These are phyloP conservation scores for Notolepis coatsorum DNA, from an alignment of 2,797 vertebrate genomes.

Conservation along the genomic window DNA sequence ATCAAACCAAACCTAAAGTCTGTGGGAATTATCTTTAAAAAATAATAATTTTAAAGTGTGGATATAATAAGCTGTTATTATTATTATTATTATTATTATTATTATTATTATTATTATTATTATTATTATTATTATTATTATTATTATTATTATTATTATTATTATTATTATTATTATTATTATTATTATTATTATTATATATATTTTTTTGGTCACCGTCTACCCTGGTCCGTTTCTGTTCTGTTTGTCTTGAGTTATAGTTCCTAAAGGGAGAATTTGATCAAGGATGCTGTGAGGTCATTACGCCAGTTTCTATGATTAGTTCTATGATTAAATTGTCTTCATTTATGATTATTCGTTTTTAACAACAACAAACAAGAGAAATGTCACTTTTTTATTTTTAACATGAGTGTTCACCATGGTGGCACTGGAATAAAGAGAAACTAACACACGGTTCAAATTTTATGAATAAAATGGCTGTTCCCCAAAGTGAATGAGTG, in stretches of 20 bases:
- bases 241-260: constrained; percentile 68
- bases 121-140: constrained; percentile 50
- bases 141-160: constrained; percentile 35
- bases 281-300: constrained; percentile 82
- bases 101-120: constrained; percentile 48
- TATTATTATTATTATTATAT: constrained; percentile 48
- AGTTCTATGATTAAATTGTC: constrained; percentile 79
- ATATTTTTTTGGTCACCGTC: constrained; percentile 59
- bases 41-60: constrained; percentile 71
- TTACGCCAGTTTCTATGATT: constrained; percentile 79
- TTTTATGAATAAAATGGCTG: constrained; percentile 86
- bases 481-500: constrained; percentile 77
- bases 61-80: constrained; percentile 65
- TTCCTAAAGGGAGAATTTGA: constrained; percentile 72
- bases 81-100: constrained; percentile 35
- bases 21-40: constrained; percentile 74
- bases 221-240: constrained; percentile 74
- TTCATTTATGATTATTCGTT: constrained; percentile 78
- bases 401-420: constrained; percentile 81
- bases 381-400: constrained; percentile 80
- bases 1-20: constrained; percentile 78
- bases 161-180: constrained; percentile 50
- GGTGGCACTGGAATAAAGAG: constrained; percentile 85
- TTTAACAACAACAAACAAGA: constrained; percentile 61
- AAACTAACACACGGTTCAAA: constrained; percentile 84